Evolutionary conservation across 2,797 vertebrate genomes (phyloP).

Genomic region (Myotis myotis): DNA sequence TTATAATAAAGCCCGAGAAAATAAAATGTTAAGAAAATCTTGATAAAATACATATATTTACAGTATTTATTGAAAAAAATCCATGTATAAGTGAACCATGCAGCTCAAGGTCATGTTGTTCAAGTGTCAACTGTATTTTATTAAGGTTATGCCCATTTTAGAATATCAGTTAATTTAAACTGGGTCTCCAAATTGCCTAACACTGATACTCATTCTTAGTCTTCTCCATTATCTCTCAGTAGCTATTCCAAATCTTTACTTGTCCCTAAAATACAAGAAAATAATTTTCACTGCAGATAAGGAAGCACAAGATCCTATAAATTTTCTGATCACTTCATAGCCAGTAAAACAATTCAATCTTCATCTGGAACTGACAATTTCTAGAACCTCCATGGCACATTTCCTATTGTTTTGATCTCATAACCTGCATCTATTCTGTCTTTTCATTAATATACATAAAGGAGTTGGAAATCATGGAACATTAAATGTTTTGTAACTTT

Average conservation of each 20-base stretch:
- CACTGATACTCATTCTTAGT: not conserved
- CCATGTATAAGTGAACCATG: not conserved
- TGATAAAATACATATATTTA: not conserved
- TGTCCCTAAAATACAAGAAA: slow-evolving; percentile 49
- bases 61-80: not conserved
- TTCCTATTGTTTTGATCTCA: not conserved
- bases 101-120: not conserved
- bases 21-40: not conserved
- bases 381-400: not conserved
- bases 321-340: not conserved
- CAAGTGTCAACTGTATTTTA: not conserved
- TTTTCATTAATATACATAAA: not conserved
- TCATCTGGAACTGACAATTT: not conserved
- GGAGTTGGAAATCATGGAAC: not conserved
- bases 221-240: not conserved
- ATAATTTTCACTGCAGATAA: not conserved
- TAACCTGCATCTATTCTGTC: not conserved
- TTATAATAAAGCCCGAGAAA: not conserved
- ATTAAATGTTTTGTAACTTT: not conserved
- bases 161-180: not conserved
- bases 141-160: not conserved
- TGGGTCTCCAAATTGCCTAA: too few relatives aligned
- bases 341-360: not conserved
- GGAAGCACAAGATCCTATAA: not conserved
- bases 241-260: not conserved